Percentiles rank a stretch among this genome's conserved stretches.
These are phyloP conservation scores for Chionis minor DNA, from an alignment of 2,113 vertebrate genomes.

Conservation along the genomic window DNA sequence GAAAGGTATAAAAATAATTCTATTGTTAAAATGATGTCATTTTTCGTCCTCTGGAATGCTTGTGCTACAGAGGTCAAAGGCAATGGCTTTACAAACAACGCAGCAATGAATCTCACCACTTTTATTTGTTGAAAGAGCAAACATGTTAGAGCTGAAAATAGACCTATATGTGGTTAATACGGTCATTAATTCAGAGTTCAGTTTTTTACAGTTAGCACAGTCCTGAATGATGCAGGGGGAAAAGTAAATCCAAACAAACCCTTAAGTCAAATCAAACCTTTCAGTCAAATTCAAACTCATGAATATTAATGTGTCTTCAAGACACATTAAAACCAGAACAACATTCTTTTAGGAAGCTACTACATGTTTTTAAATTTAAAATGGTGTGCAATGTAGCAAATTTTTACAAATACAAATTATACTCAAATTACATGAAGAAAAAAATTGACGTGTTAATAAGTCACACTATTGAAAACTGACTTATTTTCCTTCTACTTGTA, in stretches of 20 bases:
- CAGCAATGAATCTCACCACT: background rate
- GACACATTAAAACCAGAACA: background rate
- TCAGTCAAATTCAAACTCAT: background rate
- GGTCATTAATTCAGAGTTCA: background rate
- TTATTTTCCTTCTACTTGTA: background rate
- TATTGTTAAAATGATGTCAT: background rate
- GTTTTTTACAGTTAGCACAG: background rate
- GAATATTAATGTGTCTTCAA: background rate
- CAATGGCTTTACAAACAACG: background rate
- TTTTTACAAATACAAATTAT: background rate
- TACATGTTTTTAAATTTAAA: background rate
- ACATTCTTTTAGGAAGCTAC: background rate
- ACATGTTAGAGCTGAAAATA: background rate
- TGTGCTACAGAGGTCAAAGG: background rate
- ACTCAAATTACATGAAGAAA: background rate
- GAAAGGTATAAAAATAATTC: background rate
- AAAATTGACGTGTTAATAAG: background rate
- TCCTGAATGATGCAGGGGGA: background rate
- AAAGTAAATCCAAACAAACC: background rate
- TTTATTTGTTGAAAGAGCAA: constrained; percentile 1
- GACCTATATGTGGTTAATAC: background rate
- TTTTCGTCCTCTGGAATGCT: background rate
- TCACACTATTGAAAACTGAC: background rate
- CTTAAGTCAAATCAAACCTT: background rate
- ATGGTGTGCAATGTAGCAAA: rapidly evolving